Percentiles rank a stretch among this genome's conserved stretches.
Conservation (phyloP, 2,113 vertebrate species). For the Thymallus thymallus region DNA sequence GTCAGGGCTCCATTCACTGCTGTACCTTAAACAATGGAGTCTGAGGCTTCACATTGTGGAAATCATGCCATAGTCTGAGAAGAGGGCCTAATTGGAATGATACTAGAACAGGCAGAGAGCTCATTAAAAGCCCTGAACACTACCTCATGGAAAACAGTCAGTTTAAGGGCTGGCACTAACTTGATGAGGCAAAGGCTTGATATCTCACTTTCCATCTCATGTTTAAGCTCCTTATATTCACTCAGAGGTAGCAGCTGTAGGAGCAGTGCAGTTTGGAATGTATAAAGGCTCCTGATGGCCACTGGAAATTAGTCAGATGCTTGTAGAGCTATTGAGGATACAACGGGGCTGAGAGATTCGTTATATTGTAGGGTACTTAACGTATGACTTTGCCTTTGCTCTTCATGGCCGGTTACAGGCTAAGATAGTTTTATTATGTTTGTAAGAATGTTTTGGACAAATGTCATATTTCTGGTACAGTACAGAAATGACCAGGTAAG, state of each 20-base stretch:
- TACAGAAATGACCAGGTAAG: not conserved
- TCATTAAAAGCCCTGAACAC: constrained; percentile 99
- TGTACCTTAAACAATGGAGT: constrained; percentile 94
- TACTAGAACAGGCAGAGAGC: constrained; percentile 98
- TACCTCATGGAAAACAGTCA: constrained; percentile 99
- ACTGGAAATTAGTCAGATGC: constrained; percentile 74
- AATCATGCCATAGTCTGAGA: constrained; percentile 95
- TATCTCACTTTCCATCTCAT: constrained; percentile 92
- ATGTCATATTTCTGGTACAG: not conserved
- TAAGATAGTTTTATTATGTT: not conserved
- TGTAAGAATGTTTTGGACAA: not conserved
- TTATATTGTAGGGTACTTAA: constrained; percentile 14
- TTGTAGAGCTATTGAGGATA: constrained; percentile 41
- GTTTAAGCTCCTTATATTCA: constrained; percentile 90
- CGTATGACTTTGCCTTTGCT: not conserved
- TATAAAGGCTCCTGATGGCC: constrained; percentile 82
- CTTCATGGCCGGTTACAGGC: not conserved
- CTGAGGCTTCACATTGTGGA: constrained; percentile 87
- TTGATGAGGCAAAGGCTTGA: constrained; percentile 98
- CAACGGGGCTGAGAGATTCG: constrained; percentile 37
- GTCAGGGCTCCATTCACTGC: constrained; percentile 82
- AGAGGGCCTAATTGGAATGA: constrained; percentile 97
- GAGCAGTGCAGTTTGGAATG: constrained; percentile 48
- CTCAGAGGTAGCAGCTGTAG: constrained; percentile 76
- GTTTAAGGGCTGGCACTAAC: constrained; percentile 98